Evolutionary conservation across 2,888 invertebrate genomes (phyloP).

Genomic region (Nysson spinosus): DNA sequence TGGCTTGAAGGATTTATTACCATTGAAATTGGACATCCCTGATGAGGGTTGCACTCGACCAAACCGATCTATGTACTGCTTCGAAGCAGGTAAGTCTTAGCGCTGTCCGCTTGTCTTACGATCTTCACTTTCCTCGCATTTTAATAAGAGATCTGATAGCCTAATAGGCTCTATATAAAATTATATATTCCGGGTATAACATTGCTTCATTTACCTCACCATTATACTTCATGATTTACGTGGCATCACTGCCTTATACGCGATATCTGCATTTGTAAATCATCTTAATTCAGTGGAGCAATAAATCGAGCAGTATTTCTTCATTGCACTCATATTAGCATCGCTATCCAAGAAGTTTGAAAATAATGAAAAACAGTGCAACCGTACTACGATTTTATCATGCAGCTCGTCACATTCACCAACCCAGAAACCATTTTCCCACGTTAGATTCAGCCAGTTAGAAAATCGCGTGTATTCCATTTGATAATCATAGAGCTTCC

Average conservation of each 20-base stretch:
- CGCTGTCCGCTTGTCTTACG: too few relatives aligned
- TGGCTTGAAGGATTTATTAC: constrained; percentile 91
- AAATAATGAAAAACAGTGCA: not conserved
- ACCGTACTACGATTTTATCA: constrained; percentile 19
- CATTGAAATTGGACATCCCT: constrained; percentile 91
- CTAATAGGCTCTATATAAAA: too few relatives aligned
- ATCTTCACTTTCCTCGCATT: constrained; percentile 15
- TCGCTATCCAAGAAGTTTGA: too few relatives aligned
- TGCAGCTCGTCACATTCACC: constrained; percentile 7
- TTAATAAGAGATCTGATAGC: too few relatives aligned
- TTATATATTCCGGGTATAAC: too few relatives aligned
- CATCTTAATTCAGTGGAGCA: too few relatives aligned
- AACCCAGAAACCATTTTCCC: constrained; percentile 30
- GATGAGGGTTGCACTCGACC: constrained; percentile 95
- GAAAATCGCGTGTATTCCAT: constrained; percentile 23
- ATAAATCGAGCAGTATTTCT: too few relatives aligned
- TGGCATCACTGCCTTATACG: too few relatives aligned
- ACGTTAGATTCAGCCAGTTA: constrained; percentile 14
- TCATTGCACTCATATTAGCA: too few relatives aligned
- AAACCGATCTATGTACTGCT: constrained; percentile 93
- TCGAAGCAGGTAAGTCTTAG: constrained; percentile 93
- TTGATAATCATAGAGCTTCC: not conserved
- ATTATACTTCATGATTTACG: too few relatives aligned
- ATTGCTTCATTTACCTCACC: too few relatives aligned
- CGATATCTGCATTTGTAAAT: too few relatives aligned